phyloP scores from a whole-genome alignment of 2,888 invertebrate species.

The Erebia epiphron region DNA sequence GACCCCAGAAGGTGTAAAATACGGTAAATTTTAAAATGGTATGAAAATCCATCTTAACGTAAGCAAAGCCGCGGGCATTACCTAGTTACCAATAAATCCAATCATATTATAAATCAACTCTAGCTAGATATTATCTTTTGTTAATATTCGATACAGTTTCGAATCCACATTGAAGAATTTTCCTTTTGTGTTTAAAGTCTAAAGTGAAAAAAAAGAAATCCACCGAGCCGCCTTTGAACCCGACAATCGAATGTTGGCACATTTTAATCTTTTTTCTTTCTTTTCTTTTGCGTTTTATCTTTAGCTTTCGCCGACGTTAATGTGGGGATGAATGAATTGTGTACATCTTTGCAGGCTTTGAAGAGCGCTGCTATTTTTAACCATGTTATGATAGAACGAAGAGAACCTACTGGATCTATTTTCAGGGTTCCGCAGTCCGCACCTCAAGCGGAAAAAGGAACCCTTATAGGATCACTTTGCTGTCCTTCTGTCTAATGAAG shows the following conservation, averaged over 20 bases:
- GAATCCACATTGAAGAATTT: slow-evolving; percentile 12
- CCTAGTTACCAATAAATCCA: no score
- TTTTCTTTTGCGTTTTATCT: neutral
- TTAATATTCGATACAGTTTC: slow-evolving; percentile 13
- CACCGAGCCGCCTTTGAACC: slow-evolving; percentile 14
- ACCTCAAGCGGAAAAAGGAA: neutral
- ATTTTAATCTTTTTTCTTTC: slow-evolving; percentile 23
- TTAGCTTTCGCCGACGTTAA: slow-evolving; percentile 4
- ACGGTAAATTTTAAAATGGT: no score
- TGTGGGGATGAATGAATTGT: neutral
- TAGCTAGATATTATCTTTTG: neutral
- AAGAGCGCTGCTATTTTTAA: neutral
- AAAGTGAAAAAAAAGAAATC: slow-evolving; percentile 25
- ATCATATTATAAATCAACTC: no score
- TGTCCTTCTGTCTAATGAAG: no score
- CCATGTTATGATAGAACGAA: neutral
- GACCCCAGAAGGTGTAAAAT: no score
- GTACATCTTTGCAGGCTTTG: neutral
- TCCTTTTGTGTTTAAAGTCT: slow-evolving; percentile 25
- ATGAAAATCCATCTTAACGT: no score
- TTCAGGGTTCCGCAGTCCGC: neutral
- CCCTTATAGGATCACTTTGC: no score
- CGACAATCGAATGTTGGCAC: slow-evolving; percentile 30
- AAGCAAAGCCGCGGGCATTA: no score
- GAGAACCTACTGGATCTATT: no score